Conservation (phyloP, 2,113 vertebrate species). For the Notarius quadriscutis region DNA sequence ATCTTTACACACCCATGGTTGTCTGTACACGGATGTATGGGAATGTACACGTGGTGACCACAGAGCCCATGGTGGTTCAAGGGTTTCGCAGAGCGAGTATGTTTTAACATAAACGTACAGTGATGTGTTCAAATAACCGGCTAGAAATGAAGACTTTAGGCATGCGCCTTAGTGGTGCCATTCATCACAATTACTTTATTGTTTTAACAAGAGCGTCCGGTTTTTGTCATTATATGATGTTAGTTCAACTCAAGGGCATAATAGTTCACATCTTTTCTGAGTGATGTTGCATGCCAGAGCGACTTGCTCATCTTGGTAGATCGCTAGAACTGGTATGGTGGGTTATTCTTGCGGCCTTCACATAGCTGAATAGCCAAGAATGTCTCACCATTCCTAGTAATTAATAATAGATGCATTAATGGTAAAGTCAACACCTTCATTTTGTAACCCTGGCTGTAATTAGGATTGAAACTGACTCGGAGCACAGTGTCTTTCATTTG, state of each 20-base stretch:
- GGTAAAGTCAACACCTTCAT: background rate
- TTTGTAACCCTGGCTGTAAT: background rate
- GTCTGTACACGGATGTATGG: conserved; percentile 60
- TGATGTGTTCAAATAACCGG: background rate
- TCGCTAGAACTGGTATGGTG: conserved; percentile 47
- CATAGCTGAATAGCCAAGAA: conserved; percentile 21
- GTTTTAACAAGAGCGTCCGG: conserved; percentile 22
- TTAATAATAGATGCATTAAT: background rate
- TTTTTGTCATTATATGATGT: conserved; percentile 1
- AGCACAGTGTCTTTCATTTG: background rate
- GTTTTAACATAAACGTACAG: conserved; percentile 13
- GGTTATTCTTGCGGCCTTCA: conserved; percentile 25
- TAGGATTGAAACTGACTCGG: background rate
- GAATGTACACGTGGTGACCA: conserved; percentile 45
- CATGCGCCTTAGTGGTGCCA: background rate
- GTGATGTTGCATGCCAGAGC: conserved; percentile 32
- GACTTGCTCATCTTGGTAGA: conserved; percentile 50
- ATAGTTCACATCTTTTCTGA: conserved; percentile 32
- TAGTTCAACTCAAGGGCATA: conserved; percentile 11
- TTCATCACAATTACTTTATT: conserved; percentile 12
- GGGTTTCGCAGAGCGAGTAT: conserved; percentile 7
- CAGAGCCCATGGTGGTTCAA: conserved; percentile 26
- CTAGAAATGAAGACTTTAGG: conserved; percentile 33
- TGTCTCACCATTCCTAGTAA: background rate
- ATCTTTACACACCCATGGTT: background rate